Evolutionary conservation across 2,888 invertebrate genomes (phyloP), one percentile per base, ranked within the genome.

Genomic region (Dicroscelio sp.): DNA sequence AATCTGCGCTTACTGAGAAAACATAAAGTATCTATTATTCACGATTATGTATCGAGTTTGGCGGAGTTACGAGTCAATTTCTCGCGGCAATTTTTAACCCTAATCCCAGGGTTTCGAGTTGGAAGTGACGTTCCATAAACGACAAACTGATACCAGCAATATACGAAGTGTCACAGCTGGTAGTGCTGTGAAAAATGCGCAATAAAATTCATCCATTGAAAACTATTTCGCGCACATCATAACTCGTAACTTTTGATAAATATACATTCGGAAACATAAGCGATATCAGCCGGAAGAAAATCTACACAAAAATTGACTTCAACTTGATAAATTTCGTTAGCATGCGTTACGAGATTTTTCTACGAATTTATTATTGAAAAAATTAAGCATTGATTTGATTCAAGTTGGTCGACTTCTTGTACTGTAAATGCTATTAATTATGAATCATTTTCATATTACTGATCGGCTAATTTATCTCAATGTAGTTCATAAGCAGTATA

Each of bases 161-260:
- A 82, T 86, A 79, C 76, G 63, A 90, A 67, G 76, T 86, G 86
- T 90, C 83, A 82, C 90, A 90, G 78, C 86, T 83, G 90, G 71
- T 65, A 67, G 76, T 63, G 65, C 69, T 25, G 90, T 86, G 90
- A 90, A 90, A 86, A 90, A 90, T 90, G 67, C 69, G 67, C 82
- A 86, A 83, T 83, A 83, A 83, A 78, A 83, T 86, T 48, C 82
- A 71, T 76, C 69, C 35, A 80, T 86, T 67, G 82, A 90, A 82
- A 80, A 83, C 71, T 83, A 73, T 82, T 90, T 78, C 67, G 63
- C 33, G 76, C 60, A 71, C 82, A 86, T 86, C 80, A 86, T 80
- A 86, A 85, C 85, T 75, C 86, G 78, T 67, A 86, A 69, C 82
- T 71, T 78, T 76, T 82, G 83, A 86, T 90, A 86, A 86, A 86